Percentiles rank a stretch among this genome's conserved stretches.
phyloP scores from a whole-genome alignment of 2,888 invertebrate genomes.

The Gryllus longicercus region DNA sequence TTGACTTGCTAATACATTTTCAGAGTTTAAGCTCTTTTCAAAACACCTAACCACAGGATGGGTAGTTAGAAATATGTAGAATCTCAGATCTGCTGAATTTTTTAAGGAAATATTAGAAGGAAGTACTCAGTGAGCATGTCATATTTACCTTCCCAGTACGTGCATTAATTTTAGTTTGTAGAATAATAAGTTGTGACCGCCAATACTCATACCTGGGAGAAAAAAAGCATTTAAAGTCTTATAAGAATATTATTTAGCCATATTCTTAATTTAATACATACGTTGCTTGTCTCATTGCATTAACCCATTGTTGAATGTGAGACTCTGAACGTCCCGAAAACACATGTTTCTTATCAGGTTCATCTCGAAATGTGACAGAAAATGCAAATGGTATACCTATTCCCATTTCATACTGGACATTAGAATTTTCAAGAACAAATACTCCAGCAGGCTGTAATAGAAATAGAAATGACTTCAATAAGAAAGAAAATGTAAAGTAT shows the following conservation, averaged over 20 bases:
- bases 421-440: slow-evolving; percentile 70
- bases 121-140: no score
- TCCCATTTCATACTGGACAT: slow-evolving; percentile 64
- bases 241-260: not conserved
- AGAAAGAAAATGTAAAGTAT: not conserved
- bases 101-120: no score
- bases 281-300: slow-evolving; percentile 62
- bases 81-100: no score
- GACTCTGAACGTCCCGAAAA: slow-evolving; percentile 68
- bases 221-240: slow-evolving; percentile 25
- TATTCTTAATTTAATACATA: slow-evolving; percentile 35
- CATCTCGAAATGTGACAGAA: slow-evolving; percentile 65
- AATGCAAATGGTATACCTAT: slow-evolving; percentile 68
- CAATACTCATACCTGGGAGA: slow-evolving; percentile 60
- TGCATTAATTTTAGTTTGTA: slow-evolving; percentile 64
- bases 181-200: slow-evolving; percentile 58
- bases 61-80: no score
- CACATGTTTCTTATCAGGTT: slow-evolving; percentile 65
- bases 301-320: slow-evolving; percentile 69
- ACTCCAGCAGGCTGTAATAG: slow-evolving; percentile 62
- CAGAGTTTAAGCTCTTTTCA: no score
- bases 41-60: no score
- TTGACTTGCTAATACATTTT: no score
- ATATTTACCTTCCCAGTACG: slow-evolving; percentile 61
- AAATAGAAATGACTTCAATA: slow-evolving; percentile 25